A percentile compares a stretch with the other conserved stretches of the same genome.
These are phyloP conservation scores for Dione vanillae DNA, from an alignment of 2,888 invertebrate species.

Conservation along the genomic window DNA sequence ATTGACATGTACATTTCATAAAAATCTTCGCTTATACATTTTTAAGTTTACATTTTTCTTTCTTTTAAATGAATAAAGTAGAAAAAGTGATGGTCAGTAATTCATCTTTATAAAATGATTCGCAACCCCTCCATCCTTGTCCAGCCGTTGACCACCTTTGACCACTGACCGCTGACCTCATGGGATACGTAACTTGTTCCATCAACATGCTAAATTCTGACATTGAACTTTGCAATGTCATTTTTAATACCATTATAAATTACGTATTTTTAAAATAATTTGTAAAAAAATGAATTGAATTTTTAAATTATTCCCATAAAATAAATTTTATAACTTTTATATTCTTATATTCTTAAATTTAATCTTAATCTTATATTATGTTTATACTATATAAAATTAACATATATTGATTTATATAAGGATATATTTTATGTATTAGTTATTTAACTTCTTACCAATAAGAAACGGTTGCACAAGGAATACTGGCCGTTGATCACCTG, in stretches of 20 bases:
- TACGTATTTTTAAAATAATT: neutral
- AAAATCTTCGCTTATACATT: too few species aligned
- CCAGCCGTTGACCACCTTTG: constrained; percentile 78
- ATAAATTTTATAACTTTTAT: too few species aligned
- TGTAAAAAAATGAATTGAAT: neutral
- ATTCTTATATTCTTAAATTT: too few species aligned
- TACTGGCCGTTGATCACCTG: constrained; percentile 76
- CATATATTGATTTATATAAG: neutral
- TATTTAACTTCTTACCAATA: constrained; percentile 19
- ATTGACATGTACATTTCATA: too few species aligned
- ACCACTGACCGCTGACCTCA: constrained; percentile 73
- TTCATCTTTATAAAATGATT: constrained; percentile 53
- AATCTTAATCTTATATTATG: too few species aligned
- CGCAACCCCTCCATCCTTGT: constrained; percentile 66
- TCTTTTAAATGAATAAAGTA: neutral
- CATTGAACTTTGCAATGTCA: constrained; percentile 61
- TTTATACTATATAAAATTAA: too few species aligned
- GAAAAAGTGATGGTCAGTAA: constrained; percentile 20
- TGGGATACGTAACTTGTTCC: constrained; percentile 68
- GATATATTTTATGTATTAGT: neutral
- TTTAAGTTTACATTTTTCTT: neutral
- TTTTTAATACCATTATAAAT: constrained; percentile 14
- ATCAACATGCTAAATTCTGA: constrained; percentile 43
- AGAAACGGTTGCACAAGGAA: constrained; percentile 61
- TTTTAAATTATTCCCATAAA: too few species aligned